These are phyloP conservation scores for Drosophila gunungcola DNA, from an alignment of 1,140 invertebrate species.

Conservation along the genomic window DNA sequence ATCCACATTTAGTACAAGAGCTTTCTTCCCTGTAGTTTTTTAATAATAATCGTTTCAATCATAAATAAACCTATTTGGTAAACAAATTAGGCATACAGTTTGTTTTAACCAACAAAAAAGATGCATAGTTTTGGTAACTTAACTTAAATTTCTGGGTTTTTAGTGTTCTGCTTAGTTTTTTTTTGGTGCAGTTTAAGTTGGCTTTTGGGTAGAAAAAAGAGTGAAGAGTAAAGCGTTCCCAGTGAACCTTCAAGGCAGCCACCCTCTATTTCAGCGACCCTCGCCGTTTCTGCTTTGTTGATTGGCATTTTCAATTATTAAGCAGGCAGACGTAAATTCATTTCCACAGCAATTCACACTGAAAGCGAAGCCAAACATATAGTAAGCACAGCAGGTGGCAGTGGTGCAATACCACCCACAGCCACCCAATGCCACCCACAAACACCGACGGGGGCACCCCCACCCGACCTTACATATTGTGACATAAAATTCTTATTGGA, in stretches of 20 bases:
- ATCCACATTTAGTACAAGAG: too few relatives aligned
- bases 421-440: neutral
- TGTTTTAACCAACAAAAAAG: too few relatives aligned
- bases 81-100: too few relatives aligned
- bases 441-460: too few relatives aligned
- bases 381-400: neutral
- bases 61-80: too few relatives aligned
- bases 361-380: slow-evolving; percentile 6
- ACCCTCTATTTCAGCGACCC: neutral
- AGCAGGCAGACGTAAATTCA: slow-evolving; percentile 52
- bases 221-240: neutral
- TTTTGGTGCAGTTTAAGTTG: neutral
- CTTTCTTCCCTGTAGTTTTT: too few relatives aligned
- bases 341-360: slow-evolving; percentile 45
- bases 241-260: neutral
- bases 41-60: too few relatives aligned
- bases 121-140: too few relatives aligned
- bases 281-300: slow-evolving; percentile 10
- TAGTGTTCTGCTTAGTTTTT: neutral
- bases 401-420: neutral
- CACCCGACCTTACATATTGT: neutral
- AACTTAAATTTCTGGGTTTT: too few relatives aligned
- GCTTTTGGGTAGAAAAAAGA: neutral
- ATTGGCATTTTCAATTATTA: slow-evolving; percentile 59
- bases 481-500: slow-evolving; percentile 29